Base-by-base conservation (phyloP, 2,888 invertebrate species). In the Emmelina monodactyla region DNA sequence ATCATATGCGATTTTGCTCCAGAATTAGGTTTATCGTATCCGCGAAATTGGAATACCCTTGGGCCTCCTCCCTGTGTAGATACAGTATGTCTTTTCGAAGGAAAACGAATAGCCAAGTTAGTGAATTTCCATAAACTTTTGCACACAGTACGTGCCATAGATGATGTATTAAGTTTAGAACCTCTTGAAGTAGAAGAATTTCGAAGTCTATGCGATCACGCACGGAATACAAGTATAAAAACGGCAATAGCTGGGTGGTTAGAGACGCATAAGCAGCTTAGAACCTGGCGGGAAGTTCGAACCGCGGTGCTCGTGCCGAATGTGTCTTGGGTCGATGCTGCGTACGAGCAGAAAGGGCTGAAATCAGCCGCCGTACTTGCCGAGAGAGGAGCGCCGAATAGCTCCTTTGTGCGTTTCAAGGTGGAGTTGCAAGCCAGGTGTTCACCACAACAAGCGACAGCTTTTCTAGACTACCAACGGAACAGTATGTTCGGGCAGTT, bases 401-500 rank as follows among this genome's bases (percentile, higher is more conserved):
- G 19, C 5, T 19, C 9, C 5, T 19, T 9, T 19, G 19, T 12
- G 12, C 14, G 14, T 2, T 29, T 12, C 29, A 29, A 29, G 29
- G 29, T 29, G 14, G 29, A 62, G 45, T 42, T 62, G 15, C 50
- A 56, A 34, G 68, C 61, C 42, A 58, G 53, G n/a, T 75, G 76
- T 43, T 55, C 62, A 30, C 64, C 67, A 6, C 47, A 63, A 22
- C 49, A 50, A 33, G 70, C n/a, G n/a, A n/a, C n/a, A n/a, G n/a
- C n/a, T n/a, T n/a, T n/a, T n/a, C n/a, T n/a, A n/a, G n/a, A n/a
- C n/a, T n/a, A n/a, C n/a, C n/a, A n/a, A n/a, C n/a, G n/a, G n/a
- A n/a, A n/a, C n/a, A n/a, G n/a, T n/a, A n/a, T n/a, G 45, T 73
- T 60, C 50, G 61, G 59, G 14, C 53, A 62, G 35, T 53, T 73